Percentiles rank a stretch among this genome's conserved stretches.
Conservation (phyloP, 2,113 vertebrate genomes). For the Thryonomys swinderianus region DNA sequence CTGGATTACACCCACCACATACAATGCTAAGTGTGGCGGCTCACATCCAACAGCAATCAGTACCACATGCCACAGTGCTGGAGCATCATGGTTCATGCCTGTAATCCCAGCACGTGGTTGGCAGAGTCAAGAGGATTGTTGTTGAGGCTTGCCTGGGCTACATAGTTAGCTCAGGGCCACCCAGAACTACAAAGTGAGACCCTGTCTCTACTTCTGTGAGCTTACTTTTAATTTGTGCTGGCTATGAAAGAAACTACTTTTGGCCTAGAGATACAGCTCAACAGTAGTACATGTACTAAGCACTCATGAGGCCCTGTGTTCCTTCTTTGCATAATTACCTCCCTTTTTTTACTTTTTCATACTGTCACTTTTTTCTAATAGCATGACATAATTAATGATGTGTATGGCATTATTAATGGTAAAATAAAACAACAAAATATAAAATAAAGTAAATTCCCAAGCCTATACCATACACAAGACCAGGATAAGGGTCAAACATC, state of each 20-base stretch:
- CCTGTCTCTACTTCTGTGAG: background rate
- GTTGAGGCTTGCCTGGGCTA: no score
- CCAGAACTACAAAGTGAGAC: no score
- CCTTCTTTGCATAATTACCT: background rate
- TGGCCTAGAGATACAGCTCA: background rate
- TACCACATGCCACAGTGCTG: no score
- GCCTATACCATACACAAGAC: background rate
- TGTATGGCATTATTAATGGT: background rate
- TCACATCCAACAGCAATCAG: no score
- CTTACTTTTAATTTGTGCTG: constrained; percentile 35
- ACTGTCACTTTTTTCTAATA: constrained; percentile 10
- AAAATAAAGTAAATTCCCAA: constrained; percentile 42
- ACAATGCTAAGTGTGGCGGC: no score
- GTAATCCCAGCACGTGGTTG: no score
- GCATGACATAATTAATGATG: constrained; percentile 6
- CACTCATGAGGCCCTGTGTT: background rate
- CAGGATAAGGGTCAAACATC: background rate
- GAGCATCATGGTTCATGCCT: no score
- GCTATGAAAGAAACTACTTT: background rate
- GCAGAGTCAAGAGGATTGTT: no score
- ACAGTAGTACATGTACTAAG: background rate
- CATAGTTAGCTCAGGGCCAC: no score
- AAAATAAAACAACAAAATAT: constrained; percentile 40
- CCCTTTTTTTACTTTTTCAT: background rate
- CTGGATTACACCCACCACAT: no score